A percentile compares a stretch with the other conserved stretches of the same genome.
Conservation (phyloP, 2,888 invertebrate species). For the Nomada flava region DNA sequence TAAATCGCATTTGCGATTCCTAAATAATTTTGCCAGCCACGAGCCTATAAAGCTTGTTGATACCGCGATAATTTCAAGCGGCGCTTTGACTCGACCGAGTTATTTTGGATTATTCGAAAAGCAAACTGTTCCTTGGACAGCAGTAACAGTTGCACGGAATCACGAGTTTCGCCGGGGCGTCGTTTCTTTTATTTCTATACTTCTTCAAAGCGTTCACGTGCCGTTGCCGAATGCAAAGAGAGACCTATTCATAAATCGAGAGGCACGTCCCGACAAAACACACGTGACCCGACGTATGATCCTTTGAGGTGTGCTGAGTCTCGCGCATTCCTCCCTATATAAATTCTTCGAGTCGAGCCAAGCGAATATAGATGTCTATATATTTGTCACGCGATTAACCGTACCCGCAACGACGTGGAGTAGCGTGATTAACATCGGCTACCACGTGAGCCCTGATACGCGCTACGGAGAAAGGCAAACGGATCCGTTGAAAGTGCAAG, state of each 20-base stretch:
- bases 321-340: conserved; percentile 57
- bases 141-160: conserved; percentile 21
- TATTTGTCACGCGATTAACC: conserved; percentile 64
- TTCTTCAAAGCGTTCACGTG: conserved; percentile 48
- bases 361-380: conserved; percentile 56
- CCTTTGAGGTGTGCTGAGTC: conserved; percentile 55
- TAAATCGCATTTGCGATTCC: too few relatives aligned
- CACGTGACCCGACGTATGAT: conserved; percentile 58
- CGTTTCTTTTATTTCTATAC: conserved; percentile 40
- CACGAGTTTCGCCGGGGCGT: conserved; percentile 22
- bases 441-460: conserved; percentile 31
- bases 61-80: background rate
- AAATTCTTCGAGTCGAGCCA: conserved; percentile 62
- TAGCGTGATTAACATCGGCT: conserved; percentile 52
- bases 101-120: conserved; percentile 40
- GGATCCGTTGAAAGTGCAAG: conserved; percentile 8
- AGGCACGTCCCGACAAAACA: conserved; percentile 47
- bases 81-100: conserved; percentile 22
- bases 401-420: conserved; percentile 27
- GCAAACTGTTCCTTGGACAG: conserved; percentile 8
- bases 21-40: too few relatives aligned
- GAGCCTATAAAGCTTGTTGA: background rate
- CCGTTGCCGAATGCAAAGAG: conserved; percentile 48
- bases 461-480: conserved; percentile 25
- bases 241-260: conserved; percentile 59